Percentiles rank a stretch among this genome's conserved stretches.
These are phyloP conservation scores for Pristionchus fissidentatus DNA, from an alignment of 2,888 invertebrate genomes.

Conservation along the genomic window DNA sequence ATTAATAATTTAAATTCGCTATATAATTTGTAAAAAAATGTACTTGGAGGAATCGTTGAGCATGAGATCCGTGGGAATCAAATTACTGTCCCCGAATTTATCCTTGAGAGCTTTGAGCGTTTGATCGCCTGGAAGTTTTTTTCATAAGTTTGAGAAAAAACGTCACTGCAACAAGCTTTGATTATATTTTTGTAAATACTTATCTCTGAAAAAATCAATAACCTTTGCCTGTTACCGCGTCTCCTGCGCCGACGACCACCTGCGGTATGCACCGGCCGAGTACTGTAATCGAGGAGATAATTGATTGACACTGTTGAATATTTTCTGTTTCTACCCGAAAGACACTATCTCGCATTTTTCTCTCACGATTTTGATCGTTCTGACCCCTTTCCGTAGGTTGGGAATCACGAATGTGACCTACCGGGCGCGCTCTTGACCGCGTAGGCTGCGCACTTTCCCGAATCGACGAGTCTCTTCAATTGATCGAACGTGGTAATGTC, in stretches of 20 bases:
- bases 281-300: slow-evolving; percentile 59
- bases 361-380: not conserved
- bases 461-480: slow-evolving; percentile 60
- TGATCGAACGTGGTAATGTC: slow-evolving; percentile 60
- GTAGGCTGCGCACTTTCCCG: slow-evolving; percentile 66
- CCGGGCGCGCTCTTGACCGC: slow-evolving; percentile 70
- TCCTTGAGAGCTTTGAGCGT: not conserved
- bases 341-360: not conserved
- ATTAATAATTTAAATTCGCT: too few species aligned
- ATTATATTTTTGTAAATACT: not conserved
- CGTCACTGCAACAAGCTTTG: not conserved
- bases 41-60: slow-evolving; percentile 30
- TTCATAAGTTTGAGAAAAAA: not conserved
- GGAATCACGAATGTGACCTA: slow-evolving; percentile 45
- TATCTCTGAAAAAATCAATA: not conserved
- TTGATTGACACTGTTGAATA: slow-evolving; percentile 13
- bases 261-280: slow-evolving; percentile 73
- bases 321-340: too few species aligned
- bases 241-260: slow-evolving; percentile 65
- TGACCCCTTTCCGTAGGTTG: not conserved
- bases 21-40: not conserved
- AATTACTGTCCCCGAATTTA: not conserved
- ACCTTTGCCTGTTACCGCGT: slow-evolving; percentile 52
- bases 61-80: not conserved
- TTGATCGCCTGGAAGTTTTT: not conserved